phyloP scores from a whole-genome alignment of 1,140 invertebrate genomes.

The Sarcophaga bullata region DNA sequence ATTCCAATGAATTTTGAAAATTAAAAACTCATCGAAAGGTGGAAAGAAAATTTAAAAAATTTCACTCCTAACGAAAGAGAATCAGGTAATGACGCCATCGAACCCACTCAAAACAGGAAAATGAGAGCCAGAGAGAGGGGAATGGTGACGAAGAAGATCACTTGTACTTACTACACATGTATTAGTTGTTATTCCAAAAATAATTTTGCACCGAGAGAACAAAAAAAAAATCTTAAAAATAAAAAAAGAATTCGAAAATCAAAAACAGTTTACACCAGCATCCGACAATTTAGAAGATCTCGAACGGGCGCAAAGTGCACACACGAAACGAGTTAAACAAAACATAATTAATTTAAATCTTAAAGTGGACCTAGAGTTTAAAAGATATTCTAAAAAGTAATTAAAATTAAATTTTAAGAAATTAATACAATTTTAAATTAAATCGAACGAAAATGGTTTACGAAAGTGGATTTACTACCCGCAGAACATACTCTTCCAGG shows the following conservation, averaged over 20 bases:
- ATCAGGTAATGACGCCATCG: background rate
- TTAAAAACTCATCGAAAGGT: background rate
- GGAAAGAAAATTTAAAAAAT: background rate
- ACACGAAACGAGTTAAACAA: conserved; percentile 54
- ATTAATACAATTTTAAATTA: conserved; percentile 30
- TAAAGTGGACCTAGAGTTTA: conserved; percentile 33
- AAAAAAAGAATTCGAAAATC: conserved; percentile 54
- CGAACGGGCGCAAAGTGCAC: conserved; percentile 65
- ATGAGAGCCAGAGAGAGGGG: no score
- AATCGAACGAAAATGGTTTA: conserved; percentile 79
- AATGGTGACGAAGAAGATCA: no score
- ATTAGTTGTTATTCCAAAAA: conserved; percentile 60
- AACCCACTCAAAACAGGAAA: background rate
- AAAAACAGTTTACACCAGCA: conserved; percentile 54
- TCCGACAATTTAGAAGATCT: conserved; percentile 59
- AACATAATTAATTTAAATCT: background rate
- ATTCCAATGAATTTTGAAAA: background rate
- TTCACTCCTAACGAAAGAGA: background rate
- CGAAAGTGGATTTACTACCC: conserved; percentile 88
- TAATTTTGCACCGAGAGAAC: conserved; percentile 56
- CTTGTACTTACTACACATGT: background rate
- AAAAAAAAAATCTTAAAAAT: conserved; percentile 45
- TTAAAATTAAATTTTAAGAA: conserved; percentile 41
- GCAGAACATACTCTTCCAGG: conserved; percentile 78
- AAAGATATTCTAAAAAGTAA: conserved; percentile 51